Evolutionary conservation across 2,797 vertebrate species (phyloP), one percentile per base, ranked within the genome.

Genomic region (Chaunax sp.): DNA sequence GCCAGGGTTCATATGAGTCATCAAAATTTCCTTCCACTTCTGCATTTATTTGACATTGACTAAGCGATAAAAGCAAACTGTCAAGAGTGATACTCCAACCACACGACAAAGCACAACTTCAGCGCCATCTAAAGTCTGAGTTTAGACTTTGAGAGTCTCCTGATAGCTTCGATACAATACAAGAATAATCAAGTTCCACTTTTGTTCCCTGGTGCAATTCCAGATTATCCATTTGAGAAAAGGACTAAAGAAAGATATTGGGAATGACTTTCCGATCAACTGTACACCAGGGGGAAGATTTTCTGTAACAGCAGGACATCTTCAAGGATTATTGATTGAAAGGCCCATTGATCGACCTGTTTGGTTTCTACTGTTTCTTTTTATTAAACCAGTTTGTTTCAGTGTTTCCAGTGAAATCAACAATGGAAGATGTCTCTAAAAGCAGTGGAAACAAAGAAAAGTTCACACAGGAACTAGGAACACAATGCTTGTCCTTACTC

Each of bases 401-500:
- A 33, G 44, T 69, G 33, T 50, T 64, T 75, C 5, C 45, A 65
- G 19, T 52, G 35, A 22, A 45, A 60, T 54, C 66, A 75, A 64
- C 63, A 41, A 44, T 54, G 35, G 22, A 67, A 22, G 18, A 64
- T 30, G 37, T 71, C 19, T 58, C 23, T 70, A 52, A 62, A 62
- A 55, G 26, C 46, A 13, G 23, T 19, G 41, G 68, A 64, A 68
- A 65, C 28, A 54, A 20, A 15, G 69, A 40, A 61, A 23, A 9
- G n/a, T 35, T 43, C 47, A 58, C 16, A 22, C 26, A 46, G 23
- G 19, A 30, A 62, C n/a, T 6, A 26, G 25, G 37, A 61, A 28
- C 64, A 44, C 23, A 69, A 56, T 35, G 49, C 35, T 38, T 43
- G 25, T 72, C 5, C 18, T 67, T 45, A 46, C 64, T 82, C 80